These are phyloP conservation scores for Periophthalmus modestus DNA, from an alignment of 2,113 vertebrate species.

Conservation along the genomic window DNA sequence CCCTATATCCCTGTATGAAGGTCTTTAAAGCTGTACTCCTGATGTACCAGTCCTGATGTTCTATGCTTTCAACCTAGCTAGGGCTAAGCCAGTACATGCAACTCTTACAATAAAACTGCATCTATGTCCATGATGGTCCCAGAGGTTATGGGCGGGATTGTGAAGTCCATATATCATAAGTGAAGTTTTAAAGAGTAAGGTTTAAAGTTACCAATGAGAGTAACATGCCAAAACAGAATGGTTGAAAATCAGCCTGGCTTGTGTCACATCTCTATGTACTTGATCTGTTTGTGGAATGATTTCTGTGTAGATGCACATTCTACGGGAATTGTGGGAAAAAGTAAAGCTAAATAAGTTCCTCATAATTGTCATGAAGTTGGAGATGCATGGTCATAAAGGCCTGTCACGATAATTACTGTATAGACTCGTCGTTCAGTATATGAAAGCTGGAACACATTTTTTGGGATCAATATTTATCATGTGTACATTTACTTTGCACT, in stretches of 20 bases:
- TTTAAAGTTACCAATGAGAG: not conserved
- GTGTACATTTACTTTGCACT: too few relatives aligned
- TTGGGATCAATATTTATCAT: too few relatives aligned
- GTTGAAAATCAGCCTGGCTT: not conserved
- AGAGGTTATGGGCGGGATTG: conserved; percentile 49
- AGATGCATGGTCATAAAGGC: not conserved
- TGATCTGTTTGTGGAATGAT: not conserved
- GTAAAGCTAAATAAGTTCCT: not conserved
- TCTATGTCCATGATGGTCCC: conserved; percentile 21
- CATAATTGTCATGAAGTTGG: not conserved
- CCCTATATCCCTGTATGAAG: conserved; percentile 14
- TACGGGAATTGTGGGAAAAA: not conserved
- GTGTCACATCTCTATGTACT: too few relatives aligned
- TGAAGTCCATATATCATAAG: conserved; percentile 73
- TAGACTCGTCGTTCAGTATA: too few relatives aligned
- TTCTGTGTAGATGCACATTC: not conserved
- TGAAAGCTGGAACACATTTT: too few relatives aligned
- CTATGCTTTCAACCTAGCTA: conserved; percentile 16
- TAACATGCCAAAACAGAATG: conserved; percentile 38
- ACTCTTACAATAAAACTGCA: conserved; percentile 30
- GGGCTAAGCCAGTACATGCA: conserved; percentile 21
- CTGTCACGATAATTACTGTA: too few relatives aligned
- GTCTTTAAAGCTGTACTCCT: conserved; percentile 6
- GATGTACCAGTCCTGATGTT: conserved; percentile 24
- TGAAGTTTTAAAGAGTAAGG: conserved; percentile 56